Evolutionary conservation across 1,140 invertebrate species (phyloP).

Genomic region (Drosophila fuyamai): DNA sequence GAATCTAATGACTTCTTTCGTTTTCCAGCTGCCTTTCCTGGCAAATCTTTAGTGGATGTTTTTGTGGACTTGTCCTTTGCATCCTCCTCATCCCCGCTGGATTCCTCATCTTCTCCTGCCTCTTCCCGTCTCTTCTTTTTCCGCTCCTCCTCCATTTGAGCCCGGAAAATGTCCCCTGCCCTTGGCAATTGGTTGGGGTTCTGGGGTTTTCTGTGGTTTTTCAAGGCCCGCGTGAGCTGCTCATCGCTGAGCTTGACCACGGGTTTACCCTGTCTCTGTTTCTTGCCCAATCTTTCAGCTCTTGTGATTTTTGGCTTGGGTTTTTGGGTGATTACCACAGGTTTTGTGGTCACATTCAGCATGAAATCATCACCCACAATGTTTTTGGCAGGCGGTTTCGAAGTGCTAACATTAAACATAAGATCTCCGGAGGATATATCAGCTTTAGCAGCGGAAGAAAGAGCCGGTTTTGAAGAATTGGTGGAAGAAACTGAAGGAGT

Average conservation of each 20-base stretch:
- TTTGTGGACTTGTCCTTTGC: background rate
- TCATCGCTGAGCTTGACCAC: constrained; percentile 38
- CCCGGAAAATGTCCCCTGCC: constrained; percentile 62
- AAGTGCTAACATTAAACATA: background rate
- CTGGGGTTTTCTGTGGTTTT: background rate
- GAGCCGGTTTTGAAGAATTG: background rate
- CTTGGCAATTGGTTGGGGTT: constrained; percentile 71
- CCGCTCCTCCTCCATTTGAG: constrained; percentile 51
- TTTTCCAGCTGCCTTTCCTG: background rate
- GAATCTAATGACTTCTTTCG: background rate
- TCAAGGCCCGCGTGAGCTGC: constrained; percentile 29
- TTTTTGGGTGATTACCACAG: constrained; percentile 5
- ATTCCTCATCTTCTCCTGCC: background rate
- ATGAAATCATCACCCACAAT: constrained; percentile 42
- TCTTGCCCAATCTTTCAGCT: constrained; percentile 36
- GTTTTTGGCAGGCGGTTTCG: background rate
- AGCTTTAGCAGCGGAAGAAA: background rate
- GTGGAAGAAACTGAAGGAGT: background rate
- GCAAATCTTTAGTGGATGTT: background rate
- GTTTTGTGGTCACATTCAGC: constrained; percentile 54
- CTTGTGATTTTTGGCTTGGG: constrained; percentile 38
- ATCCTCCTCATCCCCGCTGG: background rate
- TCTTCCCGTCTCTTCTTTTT: constrained; percentile 11
- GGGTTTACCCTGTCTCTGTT: constrained; percentile 14
- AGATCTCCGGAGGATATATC: background rate